Evolutionary conservation across 2,797 vertebrate species (phyloP).

Genomic region (Lutjanus argentimaculatus): DNA sequence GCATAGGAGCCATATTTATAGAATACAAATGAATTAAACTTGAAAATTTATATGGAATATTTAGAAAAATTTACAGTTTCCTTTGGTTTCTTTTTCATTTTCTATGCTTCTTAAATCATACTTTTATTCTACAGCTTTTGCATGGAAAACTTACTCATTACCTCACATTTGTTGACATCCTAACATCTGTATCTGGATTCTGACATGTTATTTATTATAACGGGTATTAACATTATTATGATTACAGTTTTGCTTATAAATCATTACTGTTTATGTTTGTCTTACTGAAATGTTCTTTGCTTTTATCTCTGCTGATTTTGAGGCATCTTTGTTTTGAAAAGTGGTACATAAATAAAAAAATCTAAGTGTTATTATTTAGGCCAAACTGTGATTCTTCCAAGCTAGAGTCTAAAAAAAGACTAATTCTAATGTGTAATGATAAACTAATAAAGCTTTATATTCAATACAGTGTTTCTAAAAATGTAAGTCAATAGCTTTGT

Average conservation of each 20-base stretch:
- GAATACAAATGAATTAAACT: conserved; percentile 9
- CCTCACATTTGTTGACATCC: background rate
- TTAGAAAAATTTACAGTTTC: background rate
- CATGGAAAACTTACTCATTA: background rate
- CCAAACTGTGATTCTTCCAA: conserved; percentile 17
- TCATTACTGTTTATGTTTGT: background rate
- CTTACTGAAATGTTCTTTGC: background rate
- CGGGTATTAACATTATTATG: background rate
- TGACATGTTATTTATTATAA: background rate
- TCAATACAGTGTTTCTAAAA: conserved; percentile 33
- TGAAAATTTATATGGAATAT: background rate
- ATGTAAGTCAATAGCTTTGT: conserved; percentile 18
- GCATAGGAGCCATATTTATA: background rate
- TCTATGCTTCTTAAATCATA: background rate
- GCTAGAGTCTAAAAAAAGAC: conserved; percentile 10
- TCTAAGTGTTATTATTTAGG: conserved; percentile 12
- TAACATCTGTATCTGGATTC: background rate
- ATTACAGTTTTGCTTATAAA: background rate
- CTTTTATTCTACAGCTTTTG: background rate
- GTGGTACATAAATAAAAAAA: background rate
- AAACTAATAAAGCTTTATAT: conserved; percentile 38
- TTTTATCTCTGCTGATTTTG: background rate
- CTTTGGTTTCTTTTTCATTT: background rate
- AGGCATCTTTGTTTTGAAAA: conserved; percentile 17
- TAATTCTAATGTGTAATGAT: conserved; percentile 10